Percentiles rank a stretch among this genome's conserved stretches.
phyloP scores from a whole-genome alignment of 2,797 vertebrate species.

The Odontamblyopus rebecca region DNA sequence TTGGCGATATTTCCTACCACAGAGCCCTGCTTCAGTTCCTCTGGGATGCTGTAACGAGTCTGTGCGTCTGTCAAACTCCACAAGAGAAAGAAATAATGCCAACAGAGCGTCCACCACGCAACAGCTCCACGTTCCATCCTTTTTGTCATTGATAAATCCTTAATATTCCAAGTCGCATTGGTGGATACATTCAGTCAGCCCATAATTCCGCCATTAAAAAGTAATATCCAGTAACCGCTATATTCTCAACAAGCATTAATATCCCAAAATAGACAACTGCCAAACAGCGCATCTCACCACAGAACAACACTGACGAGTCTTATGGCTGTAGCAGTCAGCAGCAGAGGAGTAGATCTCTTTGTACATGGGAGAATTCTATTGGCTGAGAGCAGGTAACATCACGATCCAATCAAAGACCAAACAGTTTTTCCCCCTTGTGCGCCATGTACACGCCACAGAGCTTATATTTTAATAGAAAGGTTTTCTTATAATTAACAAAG shows the following conservation, averaged over 20 bases:
- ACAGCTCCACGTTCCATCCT: constrained; percentile 43
- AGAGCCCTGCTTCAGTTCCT: constrained; percentile 80
- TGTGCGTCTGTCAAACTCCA: constrained; percentile 71
- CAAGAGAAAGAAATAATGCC: constrained; percentile 58
- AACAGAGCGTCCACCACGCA: constrained; percentile 56
- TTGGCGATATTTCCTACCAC: constrained; percentile 84
- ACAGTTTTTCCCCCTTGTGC: no score
- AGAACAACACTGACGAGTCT: background rate
- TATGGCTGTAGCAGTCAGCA: constrained; percentile 23
- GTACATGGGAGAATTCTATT: constrained; percentile 46
- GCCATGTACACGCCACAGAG: no score
- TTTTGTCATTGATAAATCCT: constrained; percentile 44
- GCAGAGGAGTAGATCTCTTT: constrained; percentile 73
- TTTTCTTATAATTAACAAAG: no score
- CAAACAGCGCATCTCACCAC: background rate
- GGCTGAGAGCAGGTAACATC: constrained; percentile 14
- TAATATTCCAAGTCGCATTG: constrained; percentile 1
- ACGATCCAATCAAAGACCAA: constrained; percentile 30
- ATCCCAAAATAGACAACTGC: background rate
- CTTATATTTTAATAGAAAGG: no score
- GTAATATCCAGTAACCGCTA: background rate
- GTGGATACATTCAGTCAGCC: background rate
- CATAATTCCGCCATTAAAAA: background rate
- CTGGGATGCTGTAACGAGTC: constrained; percentile 83
- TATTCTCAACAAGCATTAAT: background rate